Percentiles rank a stretch among this genome's conserved stretches.
These are phyloP conservation scores for Drosophila sproati DNA, from an alignment of 1,140 invertebrate species.

Conservation along the genomic window DNA sequence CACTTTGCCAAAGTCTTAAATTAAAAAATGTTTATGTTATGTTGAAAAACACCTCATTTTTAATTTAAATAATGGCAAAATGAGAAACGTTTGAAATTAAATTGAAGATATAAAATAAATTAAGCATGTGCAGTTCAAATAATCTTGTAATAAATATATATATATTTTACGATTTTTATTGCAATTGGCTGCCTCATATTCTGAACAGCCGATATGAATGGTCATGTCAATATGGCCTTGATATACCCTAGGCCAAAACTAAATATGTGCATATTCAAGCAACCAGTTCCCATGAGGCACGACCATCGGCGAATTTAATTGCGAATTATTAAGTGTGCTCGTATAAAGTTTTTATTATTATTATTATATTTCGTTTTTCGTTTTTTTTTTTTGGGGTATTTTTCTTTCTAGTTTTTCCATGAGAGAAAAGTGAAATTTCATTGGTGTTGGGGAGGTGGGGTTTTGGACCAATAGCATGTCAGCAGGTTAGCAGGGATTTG, in stretches of 20 bases:
- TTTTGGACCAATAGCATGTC: conserved; percentile 58
- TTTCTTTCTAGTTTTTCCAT: conserved; percentile 62
- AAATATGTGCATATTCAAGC: background rate
- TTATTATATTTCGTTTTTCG: conserved; percentile 54
- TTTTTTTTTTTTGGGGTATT: conserved; percentile 23
- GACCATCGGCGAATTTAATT: conserved; percentile 56
- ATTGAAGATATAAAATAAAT: too few species aligned
- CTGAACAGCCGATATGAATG: background rate
- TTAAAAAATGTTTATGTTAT: too few species aligned
- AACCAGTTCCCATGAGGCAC: conserved; percentile 52
- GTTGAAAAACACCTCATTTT: too few species aligned
- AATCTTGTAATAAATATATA: background rate
- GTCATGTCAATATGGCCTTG: background rate
- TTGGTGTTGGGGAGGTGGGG: conserved; percentile 23
- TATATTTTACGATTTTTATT: background rate
- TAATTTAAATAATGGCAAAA: too few species aligned
- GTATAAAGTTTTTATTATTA: conserved; percentile 45
- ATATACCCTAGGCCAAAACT: conserved; percentile 7
- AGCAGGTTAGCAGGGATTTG: conserved; percentile 79
- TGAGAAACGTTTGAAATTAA: too few species aligned
- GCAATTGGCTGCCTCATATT: too few species aligned
- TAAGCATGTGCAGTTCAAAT: too few species aligned
- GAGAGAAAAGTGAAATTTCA: conserved; percentile 74
- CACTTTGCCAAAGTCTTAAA: too few species aligned
- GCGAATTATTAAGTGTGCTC: conserved; percentile 66